Evolutionary conservation across 2,888 invertebrate species (phyloP).

Genomic region (Biston betularia): DNA sequence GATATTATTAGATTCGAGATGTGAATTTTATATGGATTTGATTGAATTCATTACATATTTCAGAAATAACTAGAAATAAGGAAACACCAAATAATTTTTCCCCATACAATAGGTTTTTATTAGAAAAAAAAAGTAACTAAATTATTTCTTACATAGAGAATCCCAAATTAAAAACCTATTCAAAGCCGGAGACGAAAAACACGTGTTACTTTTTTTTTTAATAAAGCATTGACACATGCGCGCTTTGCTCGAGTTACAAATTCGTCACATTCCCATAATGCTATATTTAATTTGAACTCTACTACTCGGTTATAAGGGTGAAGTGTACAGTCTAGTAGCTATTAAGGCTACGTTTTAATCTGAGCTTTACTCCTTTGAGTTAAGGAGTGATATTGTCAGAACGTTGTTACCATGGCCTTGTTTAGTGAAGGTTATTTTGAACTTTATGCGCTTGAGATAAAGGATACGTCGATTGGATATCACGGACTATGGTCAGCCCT

Average conservation of each 20-base stretch:
- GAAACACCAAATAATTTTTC: too few species aligned
- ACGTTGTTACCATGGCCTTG: not conserved
- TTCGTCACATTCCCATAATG: slow-evolving; percentile 61
- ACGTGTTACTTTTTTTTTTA: slow-evolving; percentile 60
- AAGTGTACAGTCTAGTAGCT: not conserved
- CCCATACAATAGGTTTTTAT: too few species aligned
- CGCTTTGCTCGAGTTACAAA: slow-evolving; percentile 71
- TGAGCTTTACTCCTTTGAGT: slow-evolving; percentile 31
- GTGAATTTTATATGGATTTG: too few species aligned
- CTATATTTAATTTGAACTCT: slow-evolving; percentile 47
- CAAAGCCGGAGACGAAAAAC: slow-evolving; percentile 47
- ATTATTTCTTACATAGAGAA: not conserved
- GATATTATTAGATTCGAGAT: too few species aligned
- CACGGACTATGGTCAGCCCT: slow-evolving; percentile 41
- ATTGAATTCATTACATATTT: too few species aligned
- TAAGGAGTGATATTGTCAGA: slow-evolving; percentile 21
- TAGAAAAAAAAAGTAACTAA: not conserved
- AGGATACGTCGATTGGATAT: slow-evolving; percentile 29
- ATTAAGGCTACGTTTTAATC: slow-evolving; percentile 26
- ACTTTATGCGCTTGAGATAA: slow-evolving; percentile 29
- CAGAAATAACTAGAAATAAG: too few species aligned
- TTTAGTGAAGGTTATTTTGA: slow-evolving; percentile 14
- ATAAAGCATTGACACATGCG: slow-evolving; percentile 67
- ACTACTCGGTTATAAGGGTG: slow-evolving; percentile 42
- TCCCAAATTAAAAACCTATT: slow-evolving; percentile 21